These are phyloP conservation scores for Conops quadrifasciatus DNA, from an alignment of 2,888 invertebrate species.

Conservation along the genomic window DNA sequence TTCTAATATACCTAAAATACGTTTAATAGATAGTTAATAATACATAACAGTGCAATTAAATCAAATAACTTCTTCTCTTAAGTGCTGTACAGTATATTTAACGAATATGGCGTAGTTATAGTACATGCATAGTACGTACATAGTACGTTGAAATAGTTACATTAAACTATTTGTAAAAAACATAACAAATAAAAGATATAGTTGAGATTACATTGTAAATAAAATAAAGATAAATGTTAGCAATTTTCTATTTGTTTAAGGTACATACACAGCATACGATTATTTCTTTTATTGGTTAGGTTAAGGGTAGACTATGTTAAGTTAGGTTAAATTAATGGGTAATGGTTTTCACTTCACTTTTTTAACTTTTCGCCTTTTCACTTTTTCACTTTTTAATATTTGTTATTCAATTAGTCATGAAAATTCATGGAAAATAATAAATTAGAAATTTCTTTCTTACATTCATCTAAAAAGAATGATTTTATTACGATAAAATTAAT, in stretches of 20 bases:
- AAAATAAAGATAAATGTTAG: neutral
- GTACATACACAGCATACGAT: slow-evolving; percentile 5
- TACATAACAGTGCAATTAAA: slow-evolving; percentile 8
- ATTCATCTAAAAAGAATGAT: too few relatives aligned
- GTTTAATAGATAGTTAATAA: slow-evolving; percentile 3
- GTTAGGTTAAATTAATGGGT: too few relatives aligned
- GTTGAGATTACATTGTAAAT: neutral
- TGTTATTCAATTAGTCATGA: too few relatives aligned
- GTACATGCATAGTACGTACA: neutral
- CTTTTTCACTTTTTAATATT: too few relatives aligned
- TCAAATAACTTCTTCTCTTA: slow-evolving; percentile 16
- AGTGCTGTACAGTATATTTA: slow-evolving; percentile 28
- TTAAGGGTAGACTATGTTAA: too few relatives aligned
- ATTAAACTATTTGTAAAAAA: neutral
- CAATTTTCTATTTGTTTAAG: slow-evolving; percentile 16
- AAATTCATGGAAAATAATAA: too few relatives aligned
- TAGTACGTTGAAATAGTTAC: neutral
- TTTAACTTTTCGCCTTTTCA: too few relatives aligned
- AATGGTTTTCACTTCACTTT: too few relatives aligned
- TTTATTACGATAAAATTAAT: too few relatives aligned
- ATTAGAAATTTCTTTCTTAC: too few relatives aligned
- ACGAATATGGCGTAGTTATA: neutral
- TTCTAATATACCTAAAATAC: neutral
- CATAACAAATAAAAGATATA: neutral
- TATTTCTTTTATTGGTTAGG: neutral